phyloP scores from a whole-genome alignment of 2,113 vertebrate genomes.

The Sorex fumeus region DNA sequence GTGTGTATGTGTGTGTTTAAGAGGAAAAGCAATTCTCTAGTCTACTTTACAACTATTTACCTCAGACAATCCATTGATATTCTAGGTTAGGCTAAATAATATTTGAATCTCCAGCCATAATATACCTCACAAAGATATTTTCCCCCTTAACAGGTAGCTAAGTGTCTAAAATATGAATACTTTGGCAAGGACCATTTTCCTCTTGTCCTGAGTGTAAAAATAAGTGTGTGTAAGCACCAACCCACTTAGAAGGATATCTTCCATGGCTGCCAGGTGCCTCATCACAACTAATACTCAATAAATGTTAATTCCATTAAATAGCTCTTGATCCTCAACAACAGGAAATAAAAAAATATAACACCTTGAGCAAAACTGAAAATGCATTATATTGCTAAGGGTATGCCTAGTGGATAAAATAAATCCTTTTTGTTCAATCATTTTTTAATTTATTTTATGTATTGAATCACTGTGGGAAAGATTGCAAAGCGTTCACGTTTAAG shows the following conservation, averaged over 20 bases:
- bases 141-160: neutral
- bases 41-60: neutral
- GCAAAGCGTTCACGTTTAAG: too few relatives aligned
- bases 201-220: neutral
- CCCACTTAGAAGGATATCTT: slow-evolving; percentile 9
- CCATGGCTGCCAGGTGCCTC: accelerated
- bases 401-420: neutral
- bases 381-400: neutral
- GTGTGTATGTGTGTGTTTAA: too few relatives aligned
- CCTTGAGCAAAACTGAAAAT: neutral
- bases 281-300: neutral
- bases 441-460: too few relatives aligned
- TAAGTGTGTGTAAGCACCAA: neutral
- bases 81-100: neutral
- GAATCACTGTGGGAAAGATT: too few relatives aligned
- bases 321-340: neutral
- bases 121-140: neutral
- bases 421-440: neutral
- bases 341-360: slow-evolving; percentile 25
- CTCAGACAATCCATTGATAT: neutral
- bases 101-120: neutral
- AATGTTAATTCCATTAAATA: neutral
- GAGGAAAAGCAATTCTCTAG: neutral
- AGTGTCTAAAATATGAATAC: neutral
- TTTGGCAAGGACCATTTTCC: neutral